These are phyloP conservation scores for Burhinus bistriatus DNA, from an alignment of 2,113 vertebrate species.

Conservation along the genomic window DNA sequence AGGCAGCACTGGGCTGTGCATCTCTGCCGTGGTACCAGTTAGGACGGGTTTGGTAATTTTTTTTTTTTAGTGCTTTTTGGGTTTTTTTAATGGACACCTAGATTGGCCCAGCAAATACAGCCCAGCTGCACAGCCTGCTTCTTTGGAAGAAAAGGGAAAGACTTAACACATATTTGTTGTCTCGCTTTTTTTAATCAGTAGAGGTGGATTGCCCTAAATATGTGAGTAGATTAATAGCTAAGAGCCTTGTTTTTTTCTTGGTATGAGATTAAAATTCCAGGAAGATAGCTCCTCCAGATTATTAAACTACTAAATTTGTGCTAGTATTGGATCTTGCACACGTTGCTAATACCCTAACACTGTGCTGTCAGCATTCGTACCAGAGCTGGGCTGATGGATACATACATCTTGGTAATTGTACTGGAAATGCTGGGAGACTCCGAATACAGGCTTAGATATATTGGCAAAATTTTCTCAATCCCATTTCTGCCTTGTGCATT, in stretches of 20 bases:
- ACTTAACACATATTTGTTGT: background rate
- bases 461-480: background rate
- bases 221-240: conserved; percentile 56
- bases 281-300: conserved; percentile 55
- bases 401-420: conserved; percentile 27
- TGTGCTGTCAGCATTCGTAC: conserved; percentile 23
- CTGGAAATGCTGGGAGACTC: conserved; percentile 4
- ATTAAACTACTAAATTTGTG: conserved; percentile 56
- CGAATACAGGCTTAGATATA: background rate
- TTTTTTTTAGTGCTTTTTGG: background rate
- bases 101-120: background rate
- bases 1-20: background rate
- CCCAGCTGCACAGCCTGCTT: background rate
- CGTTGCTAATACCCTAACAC: conserved; percentile 29
- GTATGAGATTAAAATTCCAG: conserved; percentile 60
- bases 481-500: background rate
- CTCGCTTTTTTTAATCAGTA: conserved; percentile 21
- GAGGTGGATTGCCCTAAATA: conserved; percentile 56
- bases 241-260: conserved; percentile 15
- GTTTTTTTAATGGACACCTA: background rate
- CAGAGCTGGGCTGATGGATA: conserved; percentile 7
- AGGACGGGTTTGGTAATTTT: background rate
- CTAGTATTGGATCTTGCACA: conserved; percentile 35
- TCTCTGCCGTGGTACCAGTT: rapidly evolving
- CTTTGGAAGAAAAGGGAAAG: conserved; percentile 43